Evolutionary conservation across 2,797 vertebrate species (phyloP).

Genomic region (Mycteria americana): DNA sequence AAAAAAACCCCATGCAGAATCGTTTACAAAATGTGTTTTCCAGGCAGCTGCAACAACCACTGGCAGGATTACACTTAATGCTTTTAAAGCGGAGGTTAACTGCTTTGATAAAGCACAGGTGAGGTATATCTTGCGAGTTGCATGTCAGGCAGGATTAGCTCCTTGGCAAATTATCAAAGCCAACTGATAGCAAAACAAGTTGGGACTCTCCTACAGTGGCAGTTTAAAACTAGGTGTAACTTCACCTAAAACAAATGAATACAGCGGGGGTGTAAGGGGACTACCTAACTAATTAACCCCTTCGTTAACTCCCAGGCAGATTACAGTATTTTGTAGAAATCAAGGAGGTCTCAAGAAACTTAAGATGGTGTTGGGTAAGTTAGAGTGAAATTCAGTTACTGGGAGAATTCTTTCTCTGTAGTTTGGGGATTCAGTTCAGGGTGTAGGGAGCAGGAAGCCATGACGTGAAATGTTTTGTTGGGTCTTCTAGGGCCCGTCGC

Average conservation of each 20-base stretch:
- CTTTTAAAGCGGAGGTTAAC: background rate
- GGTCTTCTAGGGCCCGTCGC: background rate
- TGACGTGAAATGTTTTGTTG: background rate
- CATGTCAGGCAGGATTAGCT: slow-evolving; percentile 48
- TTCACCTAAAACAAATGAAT: slow-evolving; percentile 58
- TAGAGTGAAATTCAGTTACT: background rate
- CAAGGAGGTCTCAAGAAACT: background rate
- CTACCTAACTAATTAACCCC: slow-evolving; percentile 23
- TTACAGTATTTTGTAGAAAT: background rate
- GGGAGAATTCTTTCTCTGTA: background rate
- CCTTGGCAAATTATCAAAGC: slow-evolving; percentile 72
- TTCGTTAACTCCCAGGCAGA: background rate
- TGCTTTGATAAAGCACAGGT: slow-evolving; percentile 56
- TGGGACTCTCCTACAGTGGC: slow-evolving; percentile 62
- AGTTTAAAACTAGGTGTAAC: slow-evolving; percentile 55
- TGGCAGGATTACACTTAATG: background rate
- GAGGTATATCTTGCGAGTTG: slow-evolving; percentile 15
- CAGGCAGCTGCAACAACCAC: background rate
- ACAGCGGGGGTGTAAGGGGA: background rate
- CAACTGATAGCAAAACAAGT: slow-evolving; percentile 71
- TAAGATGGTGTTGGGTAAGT: background rate
- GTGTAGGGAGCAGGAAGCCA: background rate
- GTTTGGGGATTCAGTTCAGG: background rate
- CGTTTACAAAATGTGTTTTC: slow-evolving; percentile 23
- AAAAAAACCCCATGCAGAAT: background rate